phyloP scores from a whole-genome alignment of 2,888 invertebrate species.

The Herminia tarsipennalis region DNA sequence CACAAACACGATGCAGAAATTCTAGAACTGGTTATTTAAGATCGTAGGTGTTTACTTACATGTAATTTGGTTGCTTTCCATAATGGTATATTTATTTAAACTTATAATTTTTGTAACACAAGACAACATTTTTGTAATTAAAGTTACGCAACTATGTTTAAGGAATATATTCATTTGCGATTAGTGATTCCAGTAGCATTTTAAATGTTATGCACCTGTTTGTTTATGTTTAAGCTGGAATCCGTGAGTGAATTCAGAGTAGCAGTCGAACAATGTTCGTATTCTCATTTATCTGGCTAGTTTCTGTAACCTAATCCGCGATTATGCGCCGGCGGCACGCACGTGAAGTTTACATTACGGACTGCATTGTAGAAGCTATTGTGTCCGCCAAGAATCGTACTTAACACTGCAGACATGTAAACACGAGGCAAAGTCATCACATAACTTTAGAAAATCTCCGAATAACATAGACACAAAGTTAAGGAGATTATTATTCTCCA shows the following conservation, averaged over 20 bases:
- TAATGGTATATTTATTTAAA: neutral
- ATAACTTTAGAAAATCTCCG: neutral
- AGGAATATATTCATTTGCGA: too few species aligned
- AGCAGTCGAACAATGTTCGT: conserved; percentile 46
- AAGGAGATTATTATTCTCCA: too few species aligned
- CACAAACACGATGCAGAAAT: neutral
- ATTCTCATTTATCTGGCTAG: conserved; percentile 56
- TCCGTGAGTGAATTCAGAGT: conserved; percentile 23
- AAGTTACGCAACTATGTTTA: too few species aligned
- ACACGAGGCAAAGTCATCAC: conserved; percentile 10
- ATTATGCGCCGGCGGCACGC: conserved; percentile 58
- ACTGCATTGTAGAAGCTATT: conserved; percentile 40
- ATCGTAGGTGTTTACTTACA: neutral
- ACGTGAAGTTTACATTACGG: conserved; percentile 58
- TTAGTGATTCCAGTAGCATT: too few species aligned
- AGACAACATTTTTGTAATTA: too few species aligned
- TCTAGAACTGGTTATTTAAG: neutral
- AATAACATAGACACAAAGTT: too few species aligned
- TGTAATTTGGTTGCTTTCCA: too few species aligned
- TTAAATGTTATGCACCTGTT: too few species aligned
- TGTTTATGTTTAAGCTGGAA: conserved; percentile 20
- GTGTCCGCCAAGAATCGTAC: conserved; percentile 36
- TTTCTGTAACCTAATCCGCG: conserved; percentile 64
- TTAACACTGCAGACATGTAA: conserved; percentile 22
- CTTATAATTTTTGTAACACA: too few species aligned